Conservation (phyloP, 2,797 vertebrate genomes). For the Parambassis ranga region DNA sequence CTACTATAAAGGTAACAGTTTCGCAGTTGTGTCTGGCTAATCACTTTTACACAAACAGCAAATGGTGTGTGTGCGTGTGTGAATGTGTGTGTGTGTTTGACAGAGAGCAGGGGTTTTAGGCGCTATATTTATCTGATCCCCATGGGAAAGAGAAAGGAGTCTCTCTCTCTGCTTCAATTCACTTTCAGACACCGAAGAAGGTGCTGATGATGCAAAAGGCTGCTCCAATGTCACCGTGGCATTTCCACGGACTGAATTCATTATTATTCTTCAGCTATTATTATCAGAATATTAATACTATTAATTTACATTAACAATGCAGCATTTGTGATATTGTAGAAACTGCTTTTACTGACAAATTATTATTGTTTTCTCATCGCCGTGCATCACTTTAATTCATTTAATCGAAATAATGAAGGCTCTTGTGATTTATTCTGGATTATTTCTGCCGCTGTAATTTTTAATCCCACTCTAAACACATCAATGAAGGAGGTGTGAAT, state of each 20-base stretch:
- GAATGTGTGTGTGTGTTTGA: constrained; percentile 13
- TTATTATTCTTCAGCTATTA: constrained; percentile 5
- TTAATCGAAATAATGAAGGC: neutral
- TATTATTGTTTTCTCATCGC: too few relatives aligned
- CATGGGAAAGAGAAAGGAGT: constrained; percentile 92
- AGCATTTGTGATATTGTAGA: neutral
- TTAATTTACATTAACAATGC: neutral
- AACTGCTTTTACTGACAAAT: neutral
- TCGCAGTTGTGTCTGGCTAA: constrained; percentile 96
- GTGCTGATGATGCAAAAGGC: constrained; percentile 85
- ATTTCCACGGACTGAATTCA: constrained; percentile 83
- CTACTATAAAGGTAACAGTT: constrained; percentile 85
- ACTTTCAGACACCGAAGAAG: constrained; percentile 85
- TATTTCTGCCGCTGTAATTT: neutral
- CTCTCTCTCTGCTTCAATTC: constrained; percentile 75
- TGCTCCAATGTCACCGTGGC: constrained; percentile 80
- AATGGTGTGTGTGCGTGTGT: constrained; percentile 71
- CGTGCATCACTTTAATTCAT: neutral
- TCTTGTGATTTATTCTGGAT: neutral
- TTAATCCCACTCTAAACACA: neutral
- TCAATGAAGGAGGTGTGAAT: neutral
- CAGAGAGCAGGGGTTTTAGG: constrained; percentile 63
- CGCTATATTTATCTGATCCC: constrained; percentile 95
- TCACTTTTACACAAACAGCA: constrained; percentile 95
- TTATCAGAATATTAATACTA: neutral